A percentile compares a stretch with the other conserved stretches of the same genome.
phyloP scores from a whole-genome alignment of 2,113 vertebrate species.

The Ammodytes dubius region DNA sequence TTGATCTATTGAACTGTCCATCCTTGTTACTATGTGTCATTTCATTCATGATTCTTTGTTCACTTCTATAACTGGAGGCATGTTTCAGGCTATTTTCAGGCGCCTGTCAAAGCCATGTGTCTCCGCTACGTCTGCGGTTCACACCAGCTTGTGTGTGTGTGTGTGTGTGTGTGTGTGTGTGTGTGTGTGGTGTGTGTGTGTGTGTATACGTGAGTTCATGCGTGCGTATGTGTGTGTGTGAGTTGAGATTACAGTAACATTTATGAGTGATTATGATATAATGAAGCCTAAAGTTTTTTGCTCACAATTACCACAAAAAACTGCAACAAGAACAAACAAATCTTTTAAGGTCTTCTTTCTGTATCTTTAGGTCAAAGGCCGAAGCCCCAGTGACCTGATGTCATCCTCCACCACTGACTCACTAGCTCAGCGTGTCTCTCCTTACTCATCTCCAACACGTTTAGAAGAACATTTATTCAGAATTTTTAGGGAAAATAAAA shows the following conservation, averaged over 20 bases:
- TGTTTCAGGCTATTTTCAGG: constrained; percentile 19
- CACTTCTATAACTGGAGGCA: constrained; percentile 12
- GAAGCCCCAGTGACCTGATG: background rate
- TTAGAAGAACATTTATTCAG: too few relatives aligned
- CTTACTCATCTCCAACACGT: too few relatives aligned
- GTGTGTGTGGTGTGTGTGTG: constrained; percentile 1
- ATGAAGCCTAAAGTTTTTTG: background rate
- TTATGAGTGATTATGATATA: too few relatives aligned
- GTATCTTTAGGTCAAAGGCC: constrained; percentile 23
- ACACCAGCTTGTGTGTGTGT: constrained; percentile 7
- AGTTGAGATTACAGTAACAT: too few relatives aligned
- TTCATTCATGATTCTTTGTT: background rate
- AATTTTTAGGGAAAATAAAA: too few relatives aligned
- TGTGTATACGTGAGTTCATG: background rate
- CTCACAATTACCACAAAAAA: background rate
- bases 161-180: constrained; percentile 5
- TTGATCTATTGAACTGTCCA: background rate
- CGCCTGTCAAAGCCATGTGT: constrained; percentile 17
- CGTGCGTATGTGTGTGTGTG: background rate
- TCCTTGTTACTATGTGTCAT: background rate
- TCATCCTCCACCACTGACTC: too few relatives aligned
- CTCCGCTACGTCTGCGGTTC: background rate
- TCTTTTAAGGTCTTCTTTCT: too few relatives aligned
- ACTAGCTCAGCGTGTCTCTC: background rate
- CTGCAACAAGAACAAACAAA: too few relatives aligned